Evolutionary conservation across 2,888 invertebrate genomes (phyloP).

Genomic region (Rhopalosiphum nymphaeae): DNA sequence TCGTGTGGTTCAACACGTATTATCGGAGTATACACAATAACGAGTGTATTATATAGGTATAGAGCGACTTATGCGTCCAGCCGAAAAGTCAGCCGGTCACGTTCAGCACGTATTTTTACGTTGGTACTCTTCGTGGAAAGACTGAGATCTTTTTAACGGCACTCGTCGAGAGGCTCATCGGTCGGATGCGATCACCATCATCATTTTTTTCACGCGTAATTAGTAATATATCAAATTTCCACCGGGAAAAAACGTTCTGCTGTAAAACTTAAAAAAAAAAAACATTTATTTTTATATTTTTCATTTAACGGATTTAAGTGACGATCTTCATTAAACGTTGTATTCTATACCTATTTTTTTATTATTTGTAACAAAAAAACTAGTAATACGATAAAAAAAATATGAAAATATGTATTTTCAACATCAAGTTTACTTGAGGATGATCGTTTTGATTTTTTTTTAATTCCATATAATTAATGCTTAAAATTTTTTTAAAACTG

Average conservation of each 20-base stretch:
- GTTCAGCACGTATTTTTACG: slow-evolving; percentile 13
- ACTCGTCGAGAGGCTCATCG: background rate
- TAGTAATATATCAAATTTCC: background rate
- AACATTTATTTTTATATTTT: background rate
- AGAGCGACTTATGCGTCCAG: background rate
- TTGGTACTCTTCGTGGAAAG: too few relatives aligned
- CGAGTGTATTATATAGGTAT: background rate
- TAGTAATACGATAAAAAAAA: background rate
- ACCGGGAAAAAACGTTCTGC: background rate
- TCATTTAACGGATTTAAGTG: background rate
- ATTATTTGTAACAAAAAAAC: background rate
- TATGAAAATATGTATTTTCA: background rate
- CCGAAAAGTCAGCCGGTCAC: slow-evolving; percentile 1
- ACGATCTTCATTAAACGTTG: background rate
- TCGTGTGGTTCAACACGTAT: background rate
- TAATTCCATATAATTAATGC: too few relatives aligned
- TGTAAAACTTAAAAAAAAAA: background rate
- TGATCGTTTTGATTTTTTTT: background rate
- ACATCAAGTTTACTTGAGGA: background rate
- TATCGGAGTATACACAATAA: background rate
- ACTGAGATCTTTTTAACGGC: background rate
- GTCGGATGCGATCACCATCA: background rate
- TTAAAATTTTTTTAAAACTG: too few relatives aligned
- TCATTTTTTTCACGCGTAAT: slow-evolving; percentile 4
- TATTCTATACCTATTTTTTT: background rate